Evolutionary conservation across 2,888 invertebrate genomes (phyloP).

Genomic region (Trichopria drosophilae): DNA sequence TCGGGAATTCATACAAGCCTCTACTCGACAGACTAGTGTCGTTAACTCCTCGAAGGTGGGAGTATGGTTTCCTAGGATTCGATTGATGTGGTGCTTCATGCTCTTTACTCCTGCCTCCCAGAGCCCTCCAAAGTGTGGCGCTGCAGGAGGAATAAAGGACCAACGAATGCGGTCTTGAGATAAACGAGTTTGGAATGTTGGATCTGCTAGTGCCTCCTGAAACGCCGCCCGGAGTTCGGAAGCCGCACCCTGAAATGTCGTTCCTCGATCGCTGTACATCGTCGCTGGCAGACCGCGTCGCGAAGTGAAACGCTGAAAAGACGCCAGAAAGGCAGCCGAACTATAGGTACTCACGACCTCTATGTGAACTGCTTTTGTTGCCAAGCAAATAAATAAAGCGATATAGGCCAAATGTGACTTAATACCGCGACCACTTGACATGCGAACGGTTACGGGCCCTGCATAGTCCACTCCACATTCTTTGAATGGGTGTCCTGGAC

Average conservation of each 20-base stretch:
- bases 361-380: conserved; percentile 15
- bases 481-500: too few relatives aligned
- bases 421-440: conserved; percentile 11
- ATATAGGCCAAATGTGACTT: conserved; percentile 14
- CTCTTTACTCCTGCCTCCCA: conserved; percentile 36
- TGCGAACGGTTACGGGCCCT: too few relatives aligned
- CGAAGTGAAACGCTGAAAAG: conserved; percentile 18
- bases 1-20: conserved; percentile 29
- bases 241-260: conserved; percentile 17
- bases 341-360: conserved; percentile 19
- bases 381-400: conserved; percentile 21
- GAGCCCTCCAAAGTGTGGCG: conserved; percentile 18
- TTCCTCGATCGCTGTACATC: conserved; percentile 24
- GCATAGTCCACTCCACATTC: too few relatives aligned
- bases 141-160: conserved; percentile 19
- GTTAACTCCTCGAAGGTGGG: conserved; percentile 38
- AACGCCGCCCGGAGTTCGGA: conserved; percentile 1
- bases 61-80: conserved; percentile 25
- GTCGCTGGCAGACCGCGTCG: conserved; percentile 18
- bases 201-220: background rate
- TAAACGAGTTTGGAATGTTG: too few relatives aligned
- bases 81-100: conserved; percentile 40
- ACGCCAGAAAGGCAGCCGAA: conserved; percentile 19
- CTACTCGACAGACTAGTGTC: conserved; percentile 26
- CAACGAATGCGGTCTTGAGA: conserved; percentile 2